Evolutionary conservation across 2,888 invertebrate species (phyloP).

Genomic region (Prosopocoilus inquinatus): DNA sequence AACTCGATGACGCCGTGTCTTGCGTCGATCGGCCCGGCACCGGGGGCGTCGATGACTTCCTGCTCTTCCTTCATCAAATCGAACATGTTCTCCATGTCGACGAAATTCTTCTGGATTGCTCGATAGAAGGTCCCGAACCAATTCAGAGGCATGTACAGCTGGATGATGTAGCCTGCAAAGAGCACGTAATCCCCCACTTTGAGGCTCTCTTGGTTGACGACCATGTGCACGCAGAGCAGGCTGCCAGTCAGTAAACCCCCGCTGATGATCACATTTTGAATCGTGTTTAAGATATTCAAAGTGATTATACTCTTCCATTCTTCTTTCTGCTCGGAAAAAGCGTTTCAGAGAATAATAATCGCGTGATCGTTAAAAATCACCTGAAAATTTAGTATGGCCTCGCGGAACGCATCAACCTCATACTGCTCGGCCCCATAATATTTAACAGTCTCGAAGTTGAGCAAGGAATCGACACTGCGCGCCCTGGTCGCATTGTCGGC

Average conservation of each 20-base stretch:
- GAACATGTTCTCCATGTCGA: constrained; percentile 99
- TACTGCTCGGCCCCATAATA: constrained; percentile 94
- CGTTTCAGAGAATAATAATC: neutral
- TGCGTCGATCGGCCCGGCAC: constrained; percentile 70
- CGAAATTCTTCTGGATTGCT: constrained; percentile 94
- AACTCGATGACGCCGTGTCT: constrained; percentile 81
- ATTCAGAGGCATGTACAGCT: constrained; percentile 92
- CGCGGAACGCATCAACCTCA: constrained; percentile 82
- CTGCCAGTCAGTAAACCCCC: constrained; percentile 83
- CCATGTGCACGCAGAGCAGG: constrained; percentile 84
- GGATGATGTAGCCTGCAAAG: constrained; percentile 92
- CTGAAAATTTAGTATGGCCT: constrained; percentile 84
- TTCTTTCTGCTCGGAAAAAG: constrained; percentile 63
- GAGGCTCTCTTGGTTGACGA: constrained; percentile 63
- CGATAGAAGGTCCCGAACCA: constrained; percentile 99
- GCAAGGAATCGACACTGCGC: constrained; percentile 89
- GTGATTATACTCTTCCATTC: constrained; percentile 88
- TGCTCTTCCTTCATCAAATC: constrained; percentile 84
- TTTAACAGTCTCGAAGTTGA: constrained; percentile 98
- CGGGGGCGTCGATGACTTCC: constrained; percentile 82
- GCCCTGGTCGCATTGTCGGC: constrained; percentile 92
- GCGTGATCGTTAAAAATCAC: constrained; percentile 44
- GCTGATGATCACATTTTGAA: constrained; percentile 89
- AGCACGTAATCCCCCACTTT: constrained; percentile 95
- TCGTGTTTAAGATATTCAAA: constrained; percentile 83